Base-by-base conservation (phyloP, 2,888 invertebrate species). In the Athalia rosae region DNA sequence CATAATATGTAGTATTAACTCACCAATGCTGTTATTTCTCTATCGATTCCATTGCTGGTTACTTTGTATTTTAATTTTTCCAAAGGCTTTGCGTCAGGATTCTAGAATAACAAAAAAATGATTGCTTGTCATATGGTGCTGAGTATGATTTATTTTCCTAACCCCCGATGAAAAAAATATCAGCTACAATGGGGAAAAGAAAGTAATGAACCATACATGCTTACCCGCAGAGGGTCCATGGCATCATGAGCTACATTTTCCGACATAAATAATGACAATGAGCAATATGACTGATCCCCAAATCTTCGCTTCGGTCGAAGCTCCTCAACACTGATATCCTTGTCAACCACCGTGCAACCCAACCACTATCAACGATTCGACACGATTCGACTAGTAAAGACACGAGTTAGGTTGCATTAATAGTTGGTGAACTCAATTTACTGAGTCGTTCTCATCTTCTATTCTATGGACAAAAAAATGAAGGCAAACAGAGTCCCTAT, bases 21-120 rank as follows among this genome's bases (percentile, higher is more conserved):
- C 90, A 94, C 95, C 91, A 95, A 90, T 73, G 95, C 94, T 81
- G 94, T 92, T 67, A 94, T 89, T 81, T 91, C 88, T 79, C 91
- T 90, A 4, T 90, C 85, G 11, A 93, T 89, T 7, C 94, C 94
- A 79, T 91, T 91, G 79, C 91, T 91, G 45, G 89, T 88, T 3
- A 92, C 86, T 13, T 85, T 82, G 74, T 93, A 82, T 13, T 88
- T 89, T 76, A 90, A 80, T 61, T 90, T 84, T 80, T 91, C 90
- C 71, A 89, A 83, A n/a, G 91, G 87, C 77, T 84, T 67, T 11
- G 58, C 41, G 9, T 87, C 83, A 0, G 87, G 86, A 85, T 89
- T 89, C 89, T 89, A 48, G 8, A 45, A 47, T 45, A 28, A 15
- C 13, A 56, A 58, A 50, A 74, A 59, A 58, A 13, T 9, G 4